Base-by-base conservation (phyloP, 2,888 invertebrate species). In the Smittia aterrima region DNA sequence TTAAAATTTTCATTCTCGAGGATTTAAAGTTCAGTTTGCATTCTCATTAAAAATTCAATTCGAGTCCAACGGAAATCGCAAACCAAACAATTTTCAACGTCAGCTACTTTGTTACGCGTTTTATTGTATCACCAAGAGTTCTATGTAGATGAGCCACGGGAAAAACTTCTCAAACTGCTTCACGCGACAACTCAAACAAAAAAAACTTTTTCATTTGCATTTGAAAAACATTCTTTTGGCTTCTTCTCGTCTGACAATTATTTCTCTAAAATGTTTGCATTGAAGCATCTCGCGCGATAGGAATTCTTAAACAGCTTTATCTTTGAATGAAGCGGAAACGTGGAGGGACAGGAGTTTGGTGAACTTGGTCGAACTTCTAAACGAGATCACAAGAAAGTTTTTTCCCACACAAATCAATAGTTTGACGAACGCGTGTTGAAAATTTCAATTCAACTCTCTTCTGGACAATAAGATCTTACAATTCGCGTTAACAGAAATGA, bases 31-130 rank as follows among this genome's bases (percentile, higher is more conserved):
- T 32, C n/a, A 9, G 32, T 32, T 32, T 32, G 32, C 32, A 32
- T 32, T 32, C 40, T 66, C 13, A 40, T 66, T 66, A 66, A 38
- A 72, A 58, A 72, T 58, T 72, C 72, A 1, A 54, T 62, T 54
- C 68, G 3, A 11, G 62, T 58, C n/a, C 38, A 72, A 22, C 71
- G 71, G 71, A 72, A 72, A 72, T 72, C n/a, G 40, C 62, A 62
- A 72, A 62, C 72, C 62, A 62, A 72, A 72, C 58, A 62, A 62
- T n/a, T 18, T 54, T 71, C 62, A 72, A 24, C 62, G 6, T 16
- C 13, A 53, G 62, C 62, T 72, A 62, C 72, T 53, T 38, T 40
- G 18, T 72, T 72, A 72, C 72, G 72, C 72, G 25, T 38, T 25
- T 18, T 20, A 62, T 58, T 38, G 32, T 72, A 27, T 70, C n/a